Percentiles rank a stretch among this genome's conserved stretches.
Evolutionary conservation across 1,140 invertebrate genomes (phyloP).

Genomic region (Mizuhopecten yessoensis): DNA sequence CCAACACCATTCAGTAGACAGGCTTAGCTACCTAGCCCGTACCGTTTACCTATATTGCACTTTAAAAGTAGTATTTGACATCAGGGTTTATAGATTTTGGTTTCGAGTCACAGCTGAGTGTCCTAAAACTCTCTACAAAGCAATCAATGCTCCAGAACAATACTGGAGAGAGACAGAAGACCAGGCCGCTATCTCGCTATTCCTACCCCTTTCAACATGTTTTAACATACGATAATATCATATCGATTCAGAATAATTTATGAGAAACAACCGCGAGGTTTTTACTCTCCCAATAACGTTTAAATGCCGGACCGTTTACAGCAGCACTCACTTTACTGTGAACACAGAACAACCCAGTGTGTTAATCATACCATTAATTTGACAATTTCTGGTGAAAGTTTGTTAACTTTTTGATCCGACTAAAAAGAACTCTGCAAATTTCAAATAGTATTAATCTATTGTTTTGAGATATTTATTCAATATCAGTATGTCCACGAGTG

Average conservation of each 20-base stretch:
- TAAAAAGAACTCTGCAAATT: background rate
- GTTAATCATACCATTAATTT: slow-evolving; percentile 6
- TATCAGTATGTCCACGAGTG: background rate
- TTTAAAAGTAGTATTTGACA: background rate
- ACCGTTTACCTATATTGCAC: background rate
- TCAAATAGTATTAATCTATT: background rate
- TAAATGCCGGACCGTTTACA: background rate
- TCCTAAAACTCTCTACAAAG: background rate
- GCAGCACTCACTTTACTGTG: background rate
- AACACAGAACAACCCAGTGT: background rate
- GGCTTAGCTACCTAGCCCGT: background rate
- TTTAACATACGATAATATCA: slow-evolving; percentile 35
- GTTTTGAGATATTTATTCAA: background rate
- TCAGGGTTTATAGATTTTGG: slow-evolving; percentile 21
- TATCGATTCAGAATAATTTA: slow-evolving; percentile 26
- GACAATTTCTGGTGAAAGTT: background rate
- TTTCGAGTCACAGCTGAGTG: background rate
- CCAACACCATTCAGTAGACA: background rate
- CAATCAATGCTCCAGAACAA: background rate
- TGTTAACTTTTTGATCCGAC: background rate
- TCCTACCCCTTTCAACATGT: background rate
- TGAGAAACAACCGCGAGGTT: background rate
- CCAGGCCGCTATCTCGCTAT: background rate
- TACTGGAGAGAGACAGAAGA: background rate
- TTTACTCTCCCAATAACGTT: slow-evolving; percentile 27